A percentile compares a stretch with the other conserved stretches of the same genome.
These are phyloP conservation scores for Palythoa caribaeorum DNA, from an alignment of 92 coral and sea anemone genomes.

Conservation along the genomic window DNA sequence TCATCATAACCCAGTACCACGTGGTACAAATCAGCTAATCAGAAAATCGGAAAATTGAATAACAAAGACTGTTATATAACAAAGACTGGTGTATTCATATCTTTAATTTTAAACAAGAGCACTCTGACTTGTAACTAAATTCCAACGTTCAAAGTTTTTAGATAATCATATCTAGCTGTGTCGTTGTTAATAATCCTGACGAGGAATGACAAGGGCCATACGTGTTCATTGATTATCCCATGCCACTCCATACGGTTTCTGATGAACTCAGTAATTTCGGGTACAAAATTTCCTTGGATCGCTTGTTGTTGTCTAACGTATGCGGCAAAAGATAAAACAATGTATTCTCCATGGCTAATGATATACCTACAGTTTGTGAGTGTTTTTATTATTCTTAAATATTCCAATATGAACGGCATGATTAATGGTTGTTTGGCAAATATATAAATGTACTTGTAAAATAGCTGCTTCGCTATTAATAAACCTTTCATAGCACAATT, in stretches of 20 bases:
- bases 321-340: background rate
- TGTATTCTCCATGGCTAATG: background rate
- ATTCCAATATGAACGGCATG: background rate
- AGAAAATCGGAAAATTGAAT: no score
- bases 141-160: constrained; percentile 29
- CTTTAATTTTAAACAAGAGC: background rate
- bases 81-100: background rate
- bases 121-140: background rate
- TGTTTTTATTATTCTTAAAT: background rate
- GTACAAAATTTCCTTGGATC: background rate
- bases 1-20: no score
- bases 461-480: background rate
- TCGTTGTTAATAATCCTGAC: constrained; percentile 14
- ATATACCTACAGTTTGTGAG: constrained; percentile 4
- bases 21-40: no score
- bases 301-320: constrained; percentile 15
- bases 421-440: background rate
- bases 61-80: no score
- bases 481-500: background rate
- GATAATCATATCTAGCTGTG: constrained; percentile 19
- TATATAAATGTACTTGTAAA: constrained; percentile 5
- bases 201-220: constrained; percentile 39
- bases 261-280: background rate
- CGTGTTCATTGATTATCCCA: background rate
- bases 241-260: constrained; percentile 34